phyloP scores from a whole-genome alignment of 2,113 vertebrate species.

The Miniopterus natalensis region DNA sequence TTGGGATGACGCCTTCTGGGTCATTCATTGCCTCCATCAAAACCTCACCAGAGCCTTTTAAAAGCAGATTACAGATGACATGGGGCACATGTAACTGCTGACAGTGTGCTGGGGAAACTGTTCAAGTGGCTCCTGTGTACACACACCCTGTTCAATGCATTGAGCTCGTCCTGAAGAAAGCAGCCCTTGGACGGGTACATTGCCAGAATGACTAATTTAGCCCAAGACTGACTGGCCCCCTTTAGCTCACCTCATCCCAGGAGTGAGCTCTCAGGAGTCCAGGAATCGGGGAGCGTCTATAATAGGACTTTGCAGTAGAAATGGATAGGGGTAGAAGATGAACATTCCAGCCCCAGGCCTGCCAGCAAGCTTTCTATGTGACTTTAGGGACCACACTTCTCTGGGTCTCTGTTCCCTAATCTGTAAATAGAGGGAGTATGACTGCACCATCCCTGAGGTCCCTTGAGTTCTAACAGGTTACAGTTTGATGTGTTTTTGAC shows the following conservation, averaged over 20 bases:
- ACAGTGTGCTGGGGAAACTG: slow-evolving; percentile 53
- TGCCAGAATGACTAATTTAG: background rate
- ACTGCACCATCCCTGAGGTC: background rate
- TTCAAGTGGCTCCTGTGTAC: slow-evolving; percentile 71
- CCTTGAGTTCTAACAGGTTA: background rate
- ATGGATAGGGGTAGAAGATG: background rate
- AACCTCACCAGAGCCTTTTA: slow-evolving; percentile 72
- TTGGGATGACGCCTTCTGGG: slow-evolving; percentile 57
- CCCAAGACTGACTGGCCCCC: background rate
- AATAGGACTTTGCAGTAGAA: background rate
- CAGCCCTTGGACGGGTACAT: background rate
- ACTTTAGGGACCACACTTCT: background rate
- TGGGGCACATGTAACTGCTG: slow-evolving; percentile 70
- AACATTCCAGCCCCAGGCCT: background rate
- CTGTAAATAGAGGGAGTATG: background rate
- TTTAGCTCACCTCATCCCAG: background rate
- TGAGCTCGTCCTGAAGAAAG: slow-evolving; percentile 30
- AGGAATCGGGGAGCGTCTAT: fast-evolving
- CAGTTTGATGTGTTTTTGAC: background rate
- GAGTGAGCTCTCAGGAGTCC: background rate
- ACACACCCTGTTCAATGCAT: slow-evolving; percentile 56
- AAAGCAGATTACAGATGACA: slow-evolving; percentile 78
- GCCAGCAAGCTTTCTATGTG: background rate
- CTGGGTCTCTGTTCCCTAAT: background rate
- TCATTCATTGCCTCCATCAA: slow-evolving; percentile 64